Conservation (phyloP, 2,113 vertebrate species). For the Platanista minor region DNA sequence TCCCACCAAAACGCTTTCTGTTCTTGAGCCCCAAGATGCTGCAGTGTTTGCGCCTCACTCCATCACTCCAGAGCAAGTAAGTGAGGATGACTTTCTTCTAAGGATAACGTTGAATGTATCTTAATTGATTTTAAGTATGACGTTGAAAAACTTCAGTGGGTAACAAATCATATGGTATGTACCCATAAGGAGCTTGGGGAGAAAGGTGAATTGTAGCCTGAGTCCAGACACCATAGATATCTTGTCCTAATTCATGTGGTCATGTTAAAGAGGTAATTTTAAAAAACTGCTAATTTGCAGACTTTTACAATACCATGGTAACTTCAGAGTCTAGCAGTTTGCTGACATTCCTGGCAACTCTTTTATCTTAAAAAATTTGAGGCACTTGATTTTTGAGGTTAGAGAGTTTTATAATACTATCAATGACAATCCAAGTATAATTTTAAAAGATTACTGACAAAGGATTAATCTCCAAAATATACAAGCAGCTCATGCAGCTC, state of each 20-base stretch:
- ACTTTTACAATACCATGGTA: background rate
- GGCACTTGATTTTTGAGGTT: background rate
- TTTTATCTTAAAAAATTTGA: background rate
- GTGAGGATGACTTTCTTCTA: background rate
- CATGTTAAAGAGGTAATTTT: background rate
- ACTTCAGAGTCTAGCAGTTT: background rate
- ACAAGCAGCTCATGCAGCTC: too few relatives aligned
- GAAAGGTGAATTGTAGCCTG: background rate
- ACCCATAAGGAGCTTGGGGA: background rate
- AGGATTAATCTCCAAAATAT: too few relatives aligned
- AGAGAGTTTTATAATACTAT: background rate
- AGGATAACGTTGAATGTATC: background rate
- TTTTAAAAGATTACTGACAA: background rate
- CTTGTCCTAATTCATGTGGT: background rate
- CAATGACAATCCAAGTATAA: background rate
- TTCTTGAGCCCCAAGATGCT: background rate
- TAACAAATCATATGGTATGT: background rate
- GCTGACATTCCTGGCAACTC: background rate
- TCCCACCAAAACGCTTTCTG: background rate
- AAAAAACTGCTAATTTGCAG: background rate
- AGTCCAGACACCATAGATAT: background rate
- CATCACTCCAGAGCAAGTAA: background rate
- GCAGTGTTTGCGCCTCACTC: background rate
- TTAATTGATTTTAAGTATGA: background rate
- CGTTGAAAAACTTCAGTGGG: background rate